phyloP scores from a whole-genome alignment of 1,140 invertebrate species.

The Caenorhabditis inopinata region DNA sequence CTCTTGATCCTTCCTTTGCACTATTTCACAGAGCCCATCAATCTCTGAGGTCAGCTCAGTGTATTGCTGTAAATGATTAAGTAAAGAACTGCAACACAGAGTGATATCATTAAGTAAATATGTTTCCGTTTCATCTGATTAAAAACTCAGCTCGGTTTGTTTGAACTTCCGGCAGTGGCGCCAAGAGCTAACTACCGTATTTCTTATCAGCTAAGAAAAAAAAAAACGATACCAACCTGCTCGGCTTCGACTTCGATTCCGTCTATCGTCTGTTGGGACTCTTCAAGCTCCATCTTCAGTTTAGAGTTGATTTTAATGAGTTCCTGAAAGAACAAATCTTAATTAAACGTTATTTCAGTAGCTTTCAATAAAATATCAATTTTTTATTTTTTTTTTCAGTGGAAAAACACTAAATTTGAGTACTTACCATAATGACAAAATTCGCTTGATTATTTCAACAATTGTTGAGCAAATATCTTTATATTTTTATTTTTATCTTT shows the following conservation, averaged over 20 bases:
- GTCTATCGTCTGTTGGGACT: conserved; percentile 3
- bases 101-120: neutral
- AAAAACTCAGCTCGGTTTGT: neutral
- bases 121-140: neutral
- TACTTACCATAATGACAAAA: too few species aligned
- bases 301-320: neutral
- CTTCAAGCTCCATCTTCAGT: neutral
- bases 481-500: too few species aligned
- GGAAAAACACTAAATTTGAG: too few species aligned
- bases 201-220: neutral
- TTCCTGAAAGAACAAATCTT: neutral
- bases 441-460: too few species aligned
- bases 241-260: conserved; percentile 10
- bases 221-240: neutral
- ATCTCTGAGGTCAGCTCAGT: conserved; percentile 37
- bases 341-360: too few species aligned
- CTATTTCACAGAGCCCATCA: conserved; percentile 35
- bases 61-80: conserved; percentile 35
- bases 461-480: too few species aligned
- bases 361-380: too few species aligned
- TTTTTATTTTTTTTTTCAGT: too few species aligned
- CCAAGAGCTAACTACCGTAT: neutral
- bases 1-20: conserved; percentile 25
- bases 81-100: too few species aligned
- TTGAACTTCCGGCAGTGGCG: conserved; percentile 12